Base-by-base conservation (phyloP, 2,888 invertebrate species). In the Cordilura impudica region DNA sequence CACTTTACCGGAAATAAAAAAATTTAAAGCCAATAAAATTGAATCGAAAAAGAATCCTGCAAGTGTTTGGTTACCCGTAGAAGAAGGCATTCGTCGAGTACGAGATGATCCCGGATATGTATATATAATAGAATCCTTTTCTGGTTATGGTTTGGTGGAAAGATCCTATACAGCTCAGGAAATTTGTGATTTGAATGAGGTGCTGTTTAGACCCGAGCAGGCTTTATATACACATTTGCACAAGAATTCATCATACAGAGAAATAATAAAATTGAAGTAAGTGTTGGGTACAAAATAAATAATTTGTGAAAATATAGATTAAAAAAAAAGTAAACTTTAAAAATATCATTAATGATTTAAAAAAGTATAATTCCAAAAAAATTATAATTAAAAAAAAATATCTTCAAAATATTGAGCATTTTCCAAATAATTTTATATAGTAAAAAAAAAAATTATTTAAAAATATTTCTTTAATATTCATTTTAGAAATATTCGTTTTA, bases 111-210 rank as follows among this genome's bases (percentile, higher is more conserved):
- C 88, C 0, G 89, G 88, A 0, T 89, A 83, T 81, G 89, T 87
- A 0, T 90, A 78, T 53, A 83, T 85, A 0, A 84, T 86, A 4
- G 89, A 89, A 12, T 74, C 86, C 2, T 84, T 85, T 2, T 82
- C 86, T 0, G 86, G 86, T 0, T 88, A 86, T 77, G 77, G 74
- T 2, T 80, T 87, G 39, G 84, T 89, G 49, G 87, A 87, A 43
- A 82, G 83, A 0, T 81, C 82, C 29, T 89, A 83, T 54, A 81
- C 84, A 1, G 86, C 86, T 4, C 73, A 88, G 35, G 85, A 90
- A 67, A 86, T 90, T 8, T 90, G 90, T 66, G 89, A 89, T 81
- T 82, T 90, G 0, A 89, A 90, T 73, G 88, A 89, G 67, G 81
- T 90, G 4, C 58, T 84, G 1, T 80, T 89, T 2, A 81, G 88